These are phyloP conservation scores for Drosophila hamatofila DNA, from an alignment of 2,888 invertebrate genomes.

Conservation along the genomic window DNA sequence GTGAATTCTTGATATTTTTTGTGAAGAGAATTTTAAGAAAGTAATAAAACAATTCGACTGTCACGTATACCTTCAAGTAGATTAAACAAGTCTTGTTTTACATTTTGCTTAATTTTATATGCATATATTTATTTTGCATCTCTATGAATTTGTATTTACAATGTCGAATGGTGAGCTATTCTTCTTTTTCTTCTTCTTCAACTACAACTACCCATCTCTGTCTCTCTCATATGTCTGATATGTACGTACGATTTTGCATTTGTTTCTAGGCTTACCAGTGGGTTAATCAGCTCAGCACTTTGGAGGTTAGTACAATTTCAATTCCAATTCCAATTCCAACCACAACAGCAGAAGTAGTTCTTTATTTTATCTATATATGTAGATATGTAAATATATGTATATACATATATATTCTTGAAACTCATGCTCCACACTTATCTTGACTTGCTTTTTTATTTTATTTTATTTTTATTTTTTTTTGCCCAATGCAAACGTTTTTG, in stretches of 20 bases:
- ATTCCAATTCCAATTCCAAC: neutral
- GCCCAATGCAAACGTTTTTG: constrained; percentile 5
- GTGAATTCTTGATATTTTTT: neutral
- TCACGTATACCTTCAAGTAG: constrained; percentile 18
- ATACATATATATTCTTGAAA: neutral
- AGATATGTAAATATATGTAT: neutral
- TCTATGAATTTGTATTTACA: neutral
- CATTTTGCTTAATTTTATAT: neutral
- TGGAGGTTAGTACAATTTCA: constrained; percentile 61
- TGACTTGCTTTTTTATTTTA: neutral
- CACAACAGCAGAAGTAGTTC: neutral
- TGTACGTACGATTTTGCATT: constrained; percentile 53
- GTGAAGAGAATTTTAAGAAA: neutral
- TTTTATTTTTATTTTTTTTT: neutral
- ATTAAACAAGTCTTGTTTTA: neutral
- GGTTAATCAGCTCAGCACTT: constrained; percentile 66
- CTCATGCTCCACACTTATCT: constrained; percentile 6
- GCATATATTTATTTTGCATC: constrained; percentile 5
- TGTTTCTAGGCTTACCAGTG: constrained; percentile 70
- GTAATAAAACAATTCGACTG: constrained; percentile 4
- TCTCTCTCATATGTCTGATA: constrained; percentile 39
- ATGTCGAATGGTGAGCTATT: constrained; percentile 11
- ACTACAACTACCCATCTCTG: constrained; percentile 20
- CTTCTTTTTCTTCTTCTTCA: constrained; percentile 11
- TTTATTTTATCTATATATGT: constrained; percentile 13